These are phyloP conservation scores for Pollicipes pollicipes DNA, from an alignment of 1,140 invertebrate genomes.

Conservation along the genomic window DNA sequence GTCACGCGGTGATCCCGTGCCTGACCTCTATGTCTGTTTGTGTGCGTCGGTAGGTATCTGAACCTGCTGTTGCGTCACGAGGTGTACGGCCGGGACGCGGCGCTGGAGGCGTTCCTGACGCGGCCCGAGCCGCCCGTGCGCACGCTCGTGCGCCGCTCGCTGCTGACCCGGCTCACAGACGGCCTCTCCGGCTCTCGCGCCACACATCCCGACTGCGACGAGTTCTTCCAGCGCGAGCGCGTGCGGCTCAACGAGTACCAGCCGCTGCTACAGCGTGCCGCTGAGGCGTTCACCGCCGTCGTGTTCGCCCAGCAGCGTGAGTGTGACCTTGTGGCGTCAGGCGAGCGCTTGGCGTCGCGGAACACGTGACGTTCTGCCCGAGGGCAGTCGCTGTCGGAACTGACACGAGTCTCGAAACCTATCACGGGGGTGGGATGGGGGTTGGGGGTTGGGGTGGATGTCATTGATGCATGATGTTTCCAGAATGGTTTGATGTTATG, in stretches of 20 bases:
- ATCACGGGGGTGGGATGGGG: too few relatives aligned
- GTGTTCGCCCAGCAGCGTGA: conserved; percentile 26
- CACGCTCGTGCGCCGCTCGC: neutral
- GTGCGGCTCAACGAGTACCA: conserved; percentile 26
- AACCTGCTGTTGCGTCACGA: neutral
- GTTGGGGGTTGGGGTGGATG: too few relatives aligned
- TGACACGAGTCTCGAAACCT: too few relatives aligned
- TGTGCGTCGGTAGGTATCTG: neutral
- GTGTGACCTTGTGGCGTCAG: conserved; percentile 14
- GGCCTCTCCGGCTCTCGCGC: conserved; percentile 24
- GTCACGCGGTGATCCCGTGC: too few relatives aligned
- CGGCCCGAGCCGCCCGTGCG: neutral
- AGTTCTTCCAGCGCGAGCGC: conserved; percentile 30
- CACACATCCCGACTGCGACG: conserved; percentile 30
- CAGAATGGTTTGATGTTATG: too few relatives aligned
- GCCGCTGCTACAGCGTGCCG: conserved; percentile 23
- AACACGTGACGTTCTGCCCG: too few relatives aligned
- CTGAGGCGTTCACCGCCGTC: conserved; percentile 24
- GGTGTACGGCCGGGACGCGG: neutral
- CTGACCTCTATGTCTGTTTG: too few relatives aligned
- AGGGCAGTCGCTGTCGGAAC: too few relatives aligned
- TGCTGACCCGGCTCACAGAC: conserved; percentile 24
- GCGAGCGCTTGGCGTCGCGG: neutral
- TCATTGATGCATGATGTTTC: too few relatives aligned
- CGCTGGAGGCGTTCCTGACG: neutral